These are phyloP conservation scores for Meleagris gallopavo DNA, from an alignment of 2,113 vertebrate genomes.

Conservation along the genomic window DNA sequence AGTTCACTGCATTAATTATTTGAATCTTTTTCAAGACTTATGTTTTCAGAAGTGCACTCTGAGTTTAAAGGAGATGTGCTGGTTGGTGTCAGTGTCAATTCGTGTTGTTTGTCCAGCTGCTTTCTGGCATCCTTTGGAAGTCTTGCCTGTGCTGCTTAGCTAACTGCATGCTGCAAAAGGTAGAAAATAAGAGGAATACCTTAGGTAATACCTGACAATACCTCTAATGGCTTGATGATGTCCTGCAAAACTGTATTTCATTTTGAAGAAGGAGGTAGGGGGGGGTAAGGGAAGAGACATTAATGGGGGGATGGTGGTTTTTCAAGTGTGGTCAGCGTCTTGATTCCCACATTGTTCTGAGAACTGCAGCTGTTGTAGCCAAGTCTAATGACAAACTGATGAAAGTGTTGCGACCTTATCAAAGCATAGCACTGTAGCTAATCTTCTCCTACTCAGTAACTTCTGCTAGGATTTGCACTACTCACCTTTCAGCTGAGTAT, in stretches of 20 bases:
- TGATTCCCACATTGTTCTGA: neutral
- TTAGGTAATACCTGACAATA: neutral
- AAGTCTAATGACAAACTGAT: conserved; percentile 2
- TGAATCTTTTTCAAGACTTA: neutral
- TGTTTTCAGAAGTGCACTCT: neutral
- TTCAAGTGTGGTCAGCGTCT: fast-evolving
- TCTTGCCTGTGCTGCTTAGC: neutral
- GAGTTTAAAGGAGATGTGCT: fast-evolving
- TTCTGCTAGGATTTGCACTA: neutral
- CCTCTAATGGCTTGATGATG: neutral
- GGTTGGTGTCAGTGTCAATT: neutral
- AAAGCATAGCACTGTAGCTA: neutral
- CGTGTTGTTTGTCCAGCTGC: neutral
- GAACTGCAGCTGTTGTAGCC: neutral
- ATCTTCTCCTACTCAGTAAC: neutral
- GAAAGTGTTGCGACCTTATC: neutral
- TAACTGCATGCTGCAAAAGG: neutral
- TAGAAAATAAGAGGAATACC: neutral
- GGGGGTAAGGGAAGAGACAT: neutral
- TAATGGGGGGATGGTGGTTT: neutral
- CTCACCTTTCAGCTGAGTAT: neutral
- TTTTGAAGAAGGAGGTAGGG: neutral
- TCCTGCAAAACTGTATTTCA: neutral
- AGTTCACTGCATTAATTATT: neutral
- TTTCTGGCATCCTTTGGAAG: neutral